phyloP scores from a whole-genome alignment of 2,113 vertebrate genomes.

The Callionymus lyra region DNA sequence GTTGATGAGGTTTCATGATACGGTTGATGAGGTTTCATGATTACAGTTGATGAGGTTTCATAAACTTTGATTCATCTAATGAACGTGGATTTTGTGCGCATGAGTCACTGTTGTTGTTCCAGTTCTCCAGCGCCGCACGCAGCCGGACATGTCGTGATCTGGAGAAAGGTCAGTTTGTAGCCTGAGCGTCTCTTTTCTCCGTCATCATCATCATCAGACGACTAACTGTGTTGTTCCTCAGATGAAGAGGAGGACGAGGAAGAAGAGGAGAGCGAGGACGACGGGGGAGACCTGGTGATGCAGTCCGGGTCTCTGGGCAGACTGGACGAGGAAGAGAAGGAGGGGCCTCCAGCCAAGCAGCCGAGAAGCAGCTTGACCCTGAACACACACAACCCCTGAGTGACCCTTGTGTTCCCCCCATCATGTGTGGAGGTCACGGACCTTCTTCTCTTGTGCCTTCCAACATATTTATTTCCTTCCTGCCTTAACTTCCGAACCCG shows the following conservation, averaged over 20 bases:
- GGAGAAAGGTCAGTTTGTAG: conserved; percentile 69
- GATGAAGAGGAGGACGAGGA: conserved; percentile 78
- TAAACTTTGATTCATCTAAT: too few relatives aligned
- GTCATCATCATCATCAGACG: neutral
- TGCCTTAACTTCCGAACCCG: too few relatives aligned
- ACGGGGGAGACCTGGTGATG: conserved; percentile 72
- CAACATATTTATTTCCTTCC: too few relatives aligned
- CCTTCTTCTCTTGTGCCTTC: too few relatives aligned
- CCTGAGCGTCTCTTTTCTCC: neutral
- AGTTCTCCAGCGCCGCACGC: conserved; percentile 77
- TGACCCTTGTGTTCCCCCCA: too few relatives aligned
- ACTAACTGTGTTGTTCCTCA: conserved; percentile 11
- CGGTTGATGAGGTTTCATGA: too few relatives aligned
- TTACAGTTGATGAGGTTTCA: too few relatives aligned
- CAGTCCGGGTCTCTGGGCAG: conserved; percentile 53
- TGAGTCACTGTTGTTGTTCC: conserved; percentile 14
- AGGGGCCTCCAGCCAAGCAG: conserved; percentile 78
- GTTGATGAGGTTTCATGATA: too few relatives aligned
- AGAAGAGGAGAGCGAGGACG: conserved; percentile 83
- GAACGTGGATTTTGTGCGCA: too few relatives aligned
- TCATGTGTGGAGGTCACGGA: too few relatives aligned
- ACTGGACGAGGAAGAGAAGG: conserved; percentile 51
- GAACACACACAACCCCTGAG: conserved; percentile 27
- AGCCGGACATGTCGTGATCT: conserved; percentile 68
- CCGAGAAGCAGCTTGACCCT: conserved; percentile 62